Evolutionary conservation across 2,888 invertebrate genomes (phyloP), one percentile per base, ranked within the genome.

Genomic region (Parnassius mnemosyne): DNA sequence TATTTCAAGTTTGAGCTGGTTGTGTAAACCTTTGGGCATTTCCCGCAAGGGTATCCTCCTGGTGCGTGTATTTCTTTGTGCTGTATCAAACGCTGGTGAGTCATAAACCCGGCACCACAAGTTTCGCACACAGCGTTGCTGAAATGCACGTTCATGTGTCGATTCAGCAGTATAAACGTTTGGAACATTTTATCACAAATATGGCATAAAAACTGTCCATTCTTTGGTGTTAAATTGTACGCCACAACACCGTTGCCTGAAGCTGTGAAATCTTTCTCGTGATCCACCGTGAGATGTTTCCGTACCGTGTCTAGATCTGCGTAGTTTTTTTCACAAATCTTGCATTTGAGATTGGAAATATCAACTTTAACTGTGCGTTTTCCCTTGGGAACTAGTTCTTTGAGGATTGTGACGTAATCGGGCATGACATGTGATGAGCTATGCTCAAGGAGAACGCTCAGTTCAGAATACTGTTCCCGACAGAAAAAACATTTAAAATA

Each of bases 11-110:
- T 87, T 1, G 85, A 84, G 67, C 71, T 89, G 0, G 91, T 91
- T 9, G 89, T 87, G 67, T 92, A 92, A 0, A 90, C 84, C 70
- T 92, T 92, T 10, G 79, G 78, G 66, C 92, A 92, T 67, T 72
- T 80, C 0, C 75, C 79, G 66, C 92, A 92, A 3, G 85, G 82
- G 49, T 84, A 78, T 0, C 83, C 84, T 0, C 87, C 85, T 0
- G 85, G 81, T 1, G 75, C 67, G 57, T 87, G 87, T 3, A 84
- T 86, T 66, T 84, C 84, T 68, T 84, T 83, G 56, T 88, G 87
- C 63, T 85, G 84, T 58, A 84, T 71, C 11, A 88, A 58, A 0
- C 87, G 68, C 57, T 84, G 84, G 59, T 85, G 79, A 0, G 85
- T 84, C 81, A 87, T 81, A 53, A 88, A 88, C 0, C 84, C 83